These are phyloP conservation scores for Bombus ignitus DNA, from an alignment of 1,140 invertebrate species.

Conservation along the genomic window DNA sequence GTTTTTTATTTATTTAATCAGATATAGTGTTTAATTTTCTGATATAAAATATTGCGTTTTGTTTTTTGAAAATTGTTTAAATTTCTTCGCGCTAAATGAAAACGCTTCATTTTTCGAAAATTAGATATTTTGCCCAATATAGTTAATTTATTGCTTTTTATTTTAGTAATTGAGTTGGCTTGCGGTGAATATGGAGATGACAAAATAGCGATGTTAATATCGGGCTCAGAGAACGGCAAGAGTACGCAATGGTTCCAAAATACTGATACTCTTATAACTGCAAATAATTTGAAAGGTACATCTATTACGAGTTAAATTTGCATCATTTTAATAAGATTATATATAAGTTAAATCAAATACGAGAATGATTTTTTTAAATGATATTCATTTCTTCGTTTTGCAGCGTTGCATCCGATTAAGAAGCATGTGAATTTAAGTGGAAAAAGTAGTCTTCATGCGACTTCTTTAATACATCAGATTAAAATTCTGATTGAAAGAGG, in stretches of 20 bases:
- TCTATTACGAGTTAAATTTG: neutral
- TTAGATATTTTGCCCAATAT: neutral
- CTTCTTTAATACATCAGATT: conserved; percentile 87
- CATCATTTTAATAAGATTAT: neutral
- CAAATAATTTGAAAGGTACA: conserved; percentile 84
- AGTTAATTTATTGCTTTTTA: neutral
- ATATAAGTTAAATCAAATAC: neutral
- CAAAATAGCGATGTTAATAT: conserved; percentile 88
- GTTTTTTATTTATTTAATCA: neutral
- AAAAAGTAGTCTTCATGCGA: conserved; percentile 85
- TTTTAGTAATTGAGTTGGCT: conserved; percentile 93
- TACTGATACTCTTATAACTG: conserved; percentile 81
- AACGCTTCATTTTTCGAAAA: neutral
- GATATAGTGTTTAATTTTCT: neutral
- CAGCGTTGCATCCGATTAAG: conserved; percentile 62
- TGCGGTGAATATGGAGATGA: conserved; percentile 94
- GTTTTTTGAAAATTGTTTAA: neutral
- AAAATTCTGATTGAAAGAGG: conserved; percentile 87
- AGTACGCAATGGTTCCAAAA: conserved; percentile 87
- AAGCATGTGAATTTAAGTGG: conserved; percentile 2
- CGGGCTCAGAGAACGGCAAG: conserved; percentile 89
- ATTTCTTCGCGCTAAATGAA: neutral
- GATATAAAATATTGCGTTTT: neutral
- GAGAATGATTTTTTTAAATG: neutral
- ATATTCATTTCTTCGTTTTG: neutral